A percentile compares a stretch with the other conserved stretches of the same genome.
phyloP scores from a whole-genome alignment of 2,797 vertebrate species.

The Mormyrops boulengeri region DNA sequence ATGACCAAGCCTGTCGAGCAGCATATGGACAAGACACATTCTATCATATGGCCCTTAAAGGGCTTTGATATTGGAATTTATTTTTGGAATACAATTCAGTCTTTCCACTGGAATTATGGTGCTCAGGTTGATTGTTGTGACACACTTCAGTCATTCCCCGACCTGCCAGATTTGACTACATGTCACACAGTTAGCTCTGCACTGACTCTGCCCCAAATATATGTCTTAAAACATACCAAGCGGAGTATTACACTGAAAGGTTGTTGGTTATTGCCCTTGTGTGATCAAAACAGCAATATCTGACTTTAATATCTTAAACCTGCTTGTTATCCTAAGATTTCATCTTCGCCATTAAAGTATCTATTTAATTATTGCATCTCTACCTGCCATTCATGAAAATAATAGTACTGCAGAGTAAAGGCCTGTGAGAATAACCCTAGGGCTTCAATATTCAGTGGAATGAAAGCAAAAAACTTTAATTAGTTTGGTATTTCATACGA shows the following conservation, averaged over 20 bases:
- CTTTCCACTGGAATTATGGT: background rate
- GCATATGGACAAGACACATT: background rate
- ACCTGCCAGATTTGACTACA: background rate
- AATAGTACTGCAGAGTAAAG: background rate
- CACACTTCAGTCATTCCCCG: background rate
- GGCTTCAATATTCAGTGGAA: background rate
- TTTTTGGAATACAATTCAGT: background rate
- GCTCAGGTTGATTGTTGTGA: background rate
- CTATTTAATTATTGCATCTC: background rate
- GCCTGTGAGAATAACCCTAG: background rate
- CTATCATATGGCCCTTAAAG: background rate
- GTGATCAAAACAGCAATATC: background rate
- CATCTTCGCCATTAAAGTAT: background rate
- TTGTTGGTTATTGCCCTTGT: background rate
- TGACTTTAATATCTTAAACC: background rate
- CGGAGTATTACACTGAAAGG: background rate
- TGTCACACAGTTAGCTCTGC: background rate
- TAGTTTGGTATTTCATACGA: background rate
- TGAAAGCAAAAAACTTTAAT: background rate
- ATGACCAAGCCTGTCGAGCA: background rate
- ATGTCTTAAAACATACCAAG: background rate
- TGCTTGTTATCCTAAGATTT: background rate
- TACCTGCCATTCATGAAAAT: background rate
- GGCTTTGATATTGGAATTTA: background rate
- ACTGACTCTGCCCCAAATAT: background rate